Evolutionary conservation across 2,113 vertebrate species (phyloP), one percentile per base, ranked within the genome.

Genomic region (Chiloscyllium plagiosum): DNA sequence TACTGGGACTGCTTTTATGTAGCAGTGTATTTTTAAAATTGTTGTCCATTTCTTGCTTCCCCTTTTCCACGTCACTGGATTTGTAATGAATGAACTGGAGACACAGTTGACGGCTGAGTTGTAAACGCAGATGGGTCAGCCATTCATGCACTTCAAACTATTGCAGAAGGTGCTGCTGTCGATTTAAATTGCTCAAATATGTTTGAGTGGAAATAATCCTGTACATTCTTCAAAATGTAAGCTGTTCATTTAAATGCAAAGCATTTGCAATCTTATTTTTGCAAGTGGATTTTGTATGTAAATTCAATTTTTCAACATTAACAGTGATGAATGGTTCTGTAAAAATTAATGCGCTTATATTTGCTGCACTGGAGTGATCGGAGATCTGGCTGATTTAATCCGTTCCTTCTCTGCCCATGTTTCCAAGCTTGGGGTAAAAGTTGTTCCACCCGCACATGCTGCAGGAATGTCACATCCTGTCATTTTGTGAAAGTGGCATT

Each of bases 101-200:
- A 29, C 89, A 19, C 4, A 8, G n/a, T 92, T 66, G 61, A 92
- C 61, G 37, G 61, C 61, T 37, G 29, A 56, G 19, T 33, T 92
- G 56, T 37, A 90, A 65, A 33, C n/a, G 26, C n/a, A 19, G 89
- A 19, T 92, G 56, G 33, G 8, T 92, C 5, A 92, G 61, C 56
- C 89, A 92, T 92, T 15, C 89, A 37, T 92, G 89, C 56, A 61
- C 89, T 92, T 66, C 19, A 92, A 92, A 37, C 56, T 65, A 61
- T 92, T 65, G 65, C 61, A 61, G 15, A 66, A 19, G 13, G 13
- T 66, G 33, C 89, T 37, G 15, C 66, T 92, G 56, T 92, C 20
- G 65, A 92, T 92, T 76, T 37, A 37, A 65, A 66, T 65, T 92
- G 29, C 61, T 90, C 12, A 1, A n/a, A 66, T 65, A 22, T 92